Conservation (phyloP, 2,113 vertebrate species). For the Oncorhynchus gorbuscha region DNA sequence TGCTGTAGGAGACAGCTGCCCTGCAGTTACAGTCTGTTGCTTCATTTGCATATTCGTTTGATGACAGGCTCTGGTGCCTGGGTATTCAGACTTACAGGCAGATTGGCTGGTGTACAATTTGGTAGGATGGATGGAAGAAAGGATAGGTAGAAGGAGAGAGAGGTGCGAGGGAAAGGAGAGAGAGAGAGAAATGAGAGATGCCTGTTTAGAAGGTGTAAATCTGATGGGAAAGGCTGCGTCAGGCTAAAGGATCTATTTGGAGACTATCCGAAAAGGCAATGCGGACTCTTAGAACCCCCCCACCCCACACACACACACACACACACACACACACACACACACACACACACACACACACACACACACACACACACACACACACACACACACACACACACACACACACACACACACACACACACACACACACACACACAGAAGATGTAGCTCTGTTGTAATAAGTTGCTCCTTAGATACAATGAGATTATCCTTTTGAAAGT, state of each 20-base stretch:
- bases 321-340: slow-evolving; percentile 5
- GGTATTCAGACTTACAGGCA: neutral
- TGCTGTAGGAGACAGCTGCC: neutral
- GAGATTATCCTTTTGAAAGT: neutral
- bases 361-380: neutral
- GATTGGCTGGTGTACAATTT: neutral
- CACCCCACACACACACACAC: neutral
- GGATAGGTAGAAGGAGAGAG: neutral
- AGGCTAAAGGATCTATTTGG: neutral
- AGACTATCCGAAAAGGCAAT: neutral
- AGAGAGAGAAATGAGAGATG: neutral
- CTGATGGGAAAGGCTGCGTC: neutral
- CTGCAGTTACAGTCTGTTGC: neutral
- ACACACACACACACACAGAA: slow-evolving; percentile 9
- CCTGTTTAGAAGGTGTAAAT: neutral
- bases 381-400: neutral
- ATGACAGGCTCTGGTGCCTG: neutral
- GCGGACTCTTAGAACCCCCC: neutral
- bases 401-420: slow-evolving; percentile 9
- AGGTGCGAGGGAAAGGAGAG: neutral
- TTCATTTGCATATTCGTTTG: neutral
- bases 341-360: slow-evolving; percentile 15
- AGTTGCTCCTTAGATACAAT: slow-evolving; percentile 10
- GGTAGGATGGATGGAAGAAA: neutral
- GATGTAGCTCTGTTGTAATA: slow-evolving; percentile 41